Conservation (phyloP, 2,888 invertebrate species). For the Aleiodes testaceus region DNA sequence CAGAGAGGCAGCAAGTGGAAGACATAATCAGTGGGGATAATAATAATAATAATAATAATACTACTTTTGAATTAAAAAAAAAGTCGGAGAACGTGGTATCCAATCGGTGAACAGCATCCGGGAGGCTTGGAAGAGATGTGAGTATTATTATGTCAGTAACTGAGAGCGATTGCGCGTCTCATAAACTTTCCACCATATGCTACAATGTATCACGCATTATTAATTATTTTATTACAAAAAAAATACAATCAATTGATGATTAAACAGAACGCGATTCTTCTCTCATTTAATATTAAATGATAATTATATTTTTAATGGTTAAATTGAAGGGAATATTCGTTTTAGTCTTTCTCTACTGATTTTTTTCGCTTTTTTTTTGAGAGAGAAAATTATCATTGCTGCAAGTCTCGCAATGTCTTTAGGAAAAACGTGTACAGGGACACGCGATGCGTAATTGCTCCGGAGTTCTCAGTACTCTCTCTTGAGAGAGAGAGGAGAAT, state of each 20-base stretch:
- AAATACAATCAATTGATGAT: neutral
- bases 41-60: neutral
- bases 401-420: neutral
- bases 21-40: constrained; percentile 12
- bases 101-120: constrained; percentile 8
- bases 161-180: constrained; percentile 12
- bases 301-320: no score
- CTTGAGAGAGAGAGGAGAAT: no score
- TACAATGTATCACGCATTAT: constrained; percentile 1
- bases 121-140: constrained; percentile 21
- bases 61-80: neutral
- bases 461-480: constrained; percentile 10
- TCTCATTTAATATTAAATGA: neutral
- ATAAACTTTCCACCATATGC: constrained; percentile 24
- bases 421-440: neutral
- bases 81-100: neutral
- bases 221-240: no score
- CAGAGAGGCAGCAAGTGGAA: constrained; percentile 6
- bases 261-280: neutral
- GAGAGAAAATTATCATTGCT: constrained; percentile 10
- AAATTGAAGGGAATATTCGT: no score
- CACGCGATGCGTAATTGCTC: constrained; percentile 26
- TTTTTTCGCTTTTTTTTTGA: neutral
- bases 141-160: constrained; percentile 38
- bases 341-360: neutral